Percentiles rank a stretch among this genome's conserved stretches.
These are phyloP conservation scores for Tachyglossus aculeatus DNA, from an alignment of 2,797 vertebrate species.

Conservation along the genomic window DNA sequence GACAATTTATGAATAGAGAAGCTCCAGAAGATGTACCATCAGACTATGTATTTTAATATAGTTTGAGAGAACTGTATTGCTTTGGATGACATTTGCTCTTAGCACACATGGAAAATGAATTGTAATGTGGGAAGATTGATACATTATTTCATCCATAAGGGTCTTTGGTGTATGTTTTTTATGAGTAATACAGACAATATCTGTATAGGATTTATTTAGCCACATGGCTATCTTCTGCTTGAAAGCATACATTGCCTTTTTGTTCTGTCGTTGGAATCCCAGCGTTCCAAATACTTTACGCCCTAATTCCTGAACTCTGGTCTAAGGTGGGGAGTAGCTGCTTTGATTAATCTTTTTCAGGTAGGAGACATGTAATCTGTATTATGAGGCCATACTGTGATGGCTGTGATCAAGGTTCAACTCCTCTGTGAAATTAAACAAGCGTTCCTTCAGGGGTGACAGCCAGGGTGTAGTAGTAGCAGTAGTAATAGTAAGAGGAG, in stretches of 20 bases:
- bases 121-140: slow-evolving; percentile 66
- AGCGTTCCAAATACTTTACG: not conserved
- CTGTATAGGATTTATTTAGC: slow-evolving; percentile 55
- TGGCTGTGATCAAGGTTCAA: slow-evolving; percentile 50
- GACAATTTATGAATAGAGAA: slow-evolving; percentile 71
- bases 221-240: slow-evolving; percentile 13
- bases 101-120: slow-evolving; percentile 63
- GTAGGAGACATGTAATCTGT: slow-evolving; percentile 44
- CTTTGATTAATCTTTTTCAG: slow-evolving; percentile 61
- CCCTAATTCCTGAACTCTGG: slow-evolving; percentile 31
- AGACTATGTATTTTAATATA: slow-evolving; percentile 68
- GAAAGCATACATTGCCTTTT: slow-evolving; percentile 10
- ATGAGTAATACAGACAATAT: slow-evolving; percentile 63
- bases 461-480: rapidly evolving
- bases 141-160: slow-evolving; percentile 57
- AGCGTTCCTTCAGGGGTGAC: slow-evolving; percentile 40
- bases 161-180: slow-evolving; percentile 62
- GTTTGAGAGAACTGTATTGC: slow-evolving; percentile 63
- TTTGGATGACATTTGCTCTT: slow-evolving; percentile 68
- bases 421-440: slow-evolving; percentile 36
- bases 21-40: slow-evolving; percentile 55
- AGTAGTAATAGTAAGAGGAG: no score
- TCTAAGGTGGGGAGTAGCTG: not conserved
- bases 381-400: slow-evolving; percentile 36
- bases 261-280: slow-evolving; percentile 24